Conservation (phyloP, 1,140 invertebrate genomes). For the Prorops nasuta region DNA sequence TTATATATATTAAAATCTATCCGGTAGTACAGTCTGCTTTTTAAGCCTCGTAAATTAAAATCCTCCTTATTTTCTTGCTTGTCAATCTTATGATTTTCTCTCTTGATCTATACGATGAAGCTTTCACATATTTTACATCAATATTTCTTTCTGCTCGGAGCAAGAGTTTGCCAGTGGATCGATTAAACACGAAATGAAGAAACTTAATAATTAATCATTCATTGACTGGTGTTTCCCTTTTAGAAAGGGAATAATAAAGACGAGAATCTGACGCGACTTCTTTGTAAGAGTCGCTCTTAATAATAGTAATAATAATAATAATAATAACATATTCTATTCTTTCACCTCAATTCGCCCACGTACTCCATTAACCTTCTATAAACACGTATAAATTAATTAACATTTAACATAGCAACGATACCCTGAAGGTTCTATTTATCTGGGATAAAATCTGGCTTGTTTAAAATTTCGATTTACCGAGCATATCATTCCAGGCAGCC, state of each 20-base stretch:
- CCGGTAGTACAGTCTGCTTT: constrained; percentile 55
- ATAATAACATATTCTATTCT: constrained; percentile 5
- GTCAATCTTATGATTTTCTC: constrained; percentile 14
- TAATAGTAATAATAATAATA: constrained; percentile 38
- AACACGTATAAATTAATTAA: constrained; percentile 24
- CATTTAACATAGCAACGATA: constrained; percentile 25
- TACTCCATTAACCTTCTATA: constrained; percentile 9
- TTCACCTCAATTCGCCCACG: constrained; percentile 10
- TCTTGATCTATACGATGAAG: too few relatives aligned
- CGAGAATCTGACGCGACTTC: constrained; percentile 31
- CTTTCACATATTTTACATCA: too few relatives aligned
- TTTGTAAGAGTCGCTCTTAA: constrained; percentile 40
- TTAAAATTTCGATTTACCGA: too few relatives aligned
- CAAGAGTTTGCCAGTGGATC: too few relatives aligned
- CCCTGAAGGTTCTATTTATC: too few relatives aligned
- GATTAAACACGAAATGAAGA: too few relatives aligned
- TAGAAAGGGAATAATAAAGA: constrained; percentile 18
- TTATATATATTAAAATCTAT: constrained; percentile 52
- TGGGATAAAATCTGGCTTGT: too few relatives aligned
- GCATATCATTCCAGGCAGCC: too few relatives aligned
- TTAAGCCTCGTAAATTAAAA: constrained; percentile 48
- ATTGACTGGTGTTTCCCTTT: constrained; percentile 38
- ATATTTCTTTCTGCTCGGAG: too few relatives aligned
- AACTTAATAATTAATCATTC: too few relatives aligned
- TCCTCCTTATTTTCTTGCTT: constrained; percentile 29